A percentile compares a stretch with the other conserved stretches of the same genome.
These are phyloP conservation scores for Rotaria socialis DNA, from an alignment of 2,888 invertebrate genomes.

Conservation along the genomic window DNA sequence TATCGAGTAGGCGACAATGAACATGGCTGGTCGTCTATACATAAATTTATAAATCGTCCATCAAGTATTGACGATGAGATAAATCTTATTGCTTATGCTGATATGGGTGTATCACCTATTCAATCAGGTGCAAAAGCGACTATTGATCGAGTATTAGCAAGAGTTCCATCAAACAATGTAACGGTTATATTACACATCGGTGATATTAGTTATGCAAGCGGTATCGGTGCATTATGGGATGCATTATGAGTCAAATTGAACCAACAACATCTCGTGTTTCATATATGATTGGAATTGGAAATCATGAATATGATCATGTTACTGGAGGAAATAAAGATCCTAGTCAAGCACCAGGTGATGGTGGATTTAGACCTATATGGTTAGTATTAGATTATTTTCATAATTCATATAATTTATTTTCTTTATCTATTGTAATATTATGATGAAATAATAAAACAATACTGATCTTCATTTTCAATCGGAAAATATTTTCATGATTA, in stretches of 20 bases:
- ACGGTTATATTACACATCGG: not conserved
- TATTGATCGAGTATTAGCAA: not conserved
- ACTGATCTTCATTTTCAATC: no score
- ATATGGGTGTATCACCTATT: not conserved
- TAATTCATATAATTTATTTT: not conserved
- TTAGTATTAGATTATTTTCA: not conserved
- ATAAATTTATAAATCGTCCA: not conserved
- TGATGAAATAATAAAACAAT: no score
- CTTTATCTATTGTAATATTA: no score
- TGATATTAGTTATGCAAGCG: not conserved
- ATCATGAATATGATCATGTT: constrained; percentile 70
- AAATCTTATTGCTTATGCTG: not conserved
- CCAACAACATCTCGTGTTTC: constrained; percentile 80
- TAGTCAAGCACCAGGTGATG: not conserved
- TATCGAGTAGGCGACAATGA: not conserved
- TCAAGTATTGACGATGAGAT: not conserved
- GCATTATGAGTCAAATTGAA: constrained; percentile 83
- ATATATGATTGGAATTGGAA: constrained; percentile 76
- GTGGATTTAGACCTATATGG: not conserved
- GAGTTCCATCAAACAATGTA: not conserved
- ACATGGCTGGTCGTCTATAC: not conserved
- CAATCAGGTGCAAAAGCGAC: not conserved
- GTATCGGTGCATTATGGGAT: constrained; percentile 63
- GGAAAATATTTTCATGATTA: no score
- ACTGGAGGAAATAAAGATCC: not conserved